These are phyloP conservation scores for Paedocypris sp. DNA, from an alignment of 2,113 vertebrate species.

Conservation along the genomic window DNA sequence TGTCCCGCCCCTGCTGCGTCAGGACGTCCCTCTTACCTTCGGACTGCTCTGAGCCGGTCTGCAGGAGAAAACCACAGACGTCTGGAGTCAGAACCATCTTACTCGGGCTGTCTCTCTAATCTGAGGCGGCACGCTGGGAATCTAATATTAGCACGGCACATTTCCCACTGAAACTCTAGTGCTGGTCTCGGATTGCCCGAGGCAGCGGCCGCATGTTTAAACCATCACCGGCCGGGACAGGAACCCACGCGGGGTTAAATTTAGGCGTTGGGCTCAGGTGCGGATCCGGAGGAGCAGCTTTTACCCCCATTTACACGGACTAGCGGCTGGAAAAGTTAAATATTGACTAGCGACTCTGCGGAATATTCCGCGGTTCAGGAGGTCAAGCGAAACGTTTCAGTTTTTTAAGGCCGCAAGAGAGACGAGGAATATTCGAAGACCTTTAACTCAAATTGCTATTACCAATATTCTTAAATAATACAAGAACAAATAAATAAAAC, in stretches of 20 bases:
- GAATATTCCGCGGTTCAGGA: no score
- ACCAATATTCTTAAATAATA: no score
- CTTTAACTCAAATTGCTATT: no score
- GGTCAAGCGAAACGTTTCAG: no score
- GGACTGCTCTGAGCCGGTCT: constrained; percentile 11
- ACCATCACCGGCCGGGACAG: constrained; percentile 34
- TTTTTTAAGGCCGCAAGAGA: no score
- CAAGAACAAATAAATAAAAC: no score
- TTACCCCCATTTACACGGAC: not conserved
- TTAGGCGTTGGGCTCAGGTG: constrained; percentile 12
- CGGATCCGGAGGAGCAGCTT: not conserved
- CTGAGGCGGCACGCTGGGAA: constrained; percentile 40
- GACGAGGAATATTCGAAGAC: no score
- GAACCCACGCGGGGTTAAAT: not conserved
- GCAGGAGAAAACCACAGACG: not conserved
- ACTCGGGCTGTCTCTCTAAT: not conserved
- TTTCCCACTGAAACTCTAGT: constrained; percentile 63
- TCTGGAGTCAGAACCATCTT: constrained; percentile 7
- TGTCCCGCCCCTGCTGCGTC: not conserved
- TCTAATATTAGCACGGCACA: constrained; percentile 72
- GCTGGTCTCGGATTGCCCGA: constrained; percentile 54
- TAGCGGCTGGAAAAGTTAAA: constrained; percentile 1
- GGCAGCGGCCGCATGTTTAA: constrained; percentile 50
- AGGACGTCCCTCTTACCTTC: constrained; percentile 16
- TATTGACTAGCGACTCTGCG: constrained; percentile 16